Conservation (phyloP, 2,113 vertebrate species). For the Macquaria australasica region DNA sequence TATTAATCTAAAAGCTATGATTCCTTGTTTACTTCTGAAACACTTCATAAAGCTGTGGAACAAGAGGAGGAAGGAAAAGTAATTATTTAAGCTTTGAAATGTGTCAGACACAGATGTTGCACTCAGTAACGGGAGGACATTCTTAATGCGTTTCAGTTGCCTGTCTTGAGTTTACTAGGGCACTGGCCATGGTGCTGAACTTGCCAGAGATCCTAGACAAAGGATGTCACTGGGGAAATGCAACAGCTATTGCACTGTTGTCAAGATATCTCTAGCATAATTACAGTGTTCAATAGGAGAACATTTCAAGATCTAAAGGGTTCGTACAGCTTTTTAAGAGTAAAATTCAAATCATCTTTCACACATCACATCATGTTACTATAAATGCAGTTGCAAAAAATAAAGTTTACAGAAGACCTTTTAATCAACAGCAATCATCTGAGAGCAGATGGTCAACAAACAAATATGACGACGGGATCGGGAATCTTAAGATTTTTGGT, state of each 20-base stretch:
- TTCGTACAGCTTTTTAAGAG: too few relatives aligned
- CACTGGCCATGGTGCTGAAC: slow-evolving; percentile 47
- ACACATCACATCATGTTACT: too few relatives aligned
- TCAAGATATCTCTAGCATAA: slow-evolving; percentile 8
- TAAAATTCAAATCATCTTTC: too few relatives aligned
- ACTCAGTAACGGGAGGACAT: not conserved
- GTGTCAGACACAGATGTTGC: too few relatives aligned
- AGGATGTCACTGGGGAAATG: slow-evolving; percentile 1
- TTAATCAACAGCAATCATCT: too few relatives aligned
- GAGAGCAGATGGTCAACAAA: too few relatives aligned
- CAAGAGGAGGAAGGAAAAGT: not conserved
- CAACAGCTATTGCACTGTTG: slow-evolving; percentile 19
- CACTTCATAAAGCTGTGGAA: not conserved
- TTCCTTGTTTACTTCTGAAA: slow-evolving; percentile 2
- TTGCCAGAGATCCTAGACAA: slow-evolving; percentile 1
- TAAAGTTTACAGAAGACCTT: too few relatives aligned
- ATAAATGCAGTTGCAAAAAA: too few relatives aligned
- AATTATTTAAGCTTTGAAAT: slow-evolving; percentile 4
- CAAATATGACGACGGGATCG: too few relatives aligned
- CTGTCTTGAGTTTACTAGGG: not conserved
- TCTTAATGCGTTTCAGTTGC: not conserved
- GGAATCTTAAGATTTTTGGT: too few relatives aligned
- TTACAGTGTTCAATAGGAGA: not conserved
- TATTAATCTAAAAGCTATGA: not conserved
- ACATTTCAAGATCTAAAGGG: not conserved